Conservation (phyloP, 2,797 vertebrate genomes). For the Cossypha polioptera region DNA sequence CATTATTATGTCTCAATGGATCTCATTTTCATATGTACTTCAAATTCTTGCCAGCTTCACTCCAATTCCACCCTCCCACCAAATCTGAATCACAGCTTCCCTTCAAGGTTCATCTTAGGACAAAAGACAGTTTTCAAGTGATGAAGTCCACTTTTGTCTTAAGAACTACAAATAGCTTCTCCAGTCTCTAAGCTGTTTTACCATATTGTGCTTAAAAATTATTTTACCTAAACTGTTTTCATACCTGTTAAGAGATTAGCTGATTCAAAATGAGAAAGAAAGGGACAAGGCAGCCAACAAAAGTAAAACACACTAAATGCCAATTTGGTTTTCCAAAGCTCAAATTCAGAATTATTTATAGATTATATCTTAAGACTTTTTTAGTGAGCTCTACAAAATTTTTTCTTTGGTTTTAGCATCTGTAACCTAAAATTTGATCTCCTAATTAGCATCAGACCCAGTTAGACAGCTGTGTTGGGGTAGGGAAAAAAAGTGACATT, state of each 20-base stretch:
- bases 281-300: neutral
- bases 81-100: neutral
- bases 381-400: neutral
- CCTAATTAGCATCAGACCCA: neutral
- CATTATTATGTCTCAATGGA: neutral
- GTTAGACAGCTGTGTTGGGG: conserved; percentile 40
- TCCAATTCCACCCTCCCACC: neutral
- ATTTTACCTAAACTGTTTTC: neutral
- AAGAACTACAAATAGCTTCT: neutral
- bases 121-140: neutral
- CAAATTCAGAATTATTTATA: neutral
- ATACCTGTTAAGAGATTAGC: neutral
- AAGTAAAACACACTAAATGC: neutral
- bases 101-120: neutral
- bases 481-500: neutral
- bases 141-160: neutral
- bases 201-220: neutral
- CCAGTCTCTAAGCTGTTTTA: neutral
- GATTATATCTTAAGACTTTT: neutral
- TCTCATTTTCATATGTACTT: neutral
- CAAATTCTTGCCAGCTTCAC: neutral
- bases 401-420: conserved; percentile 42
- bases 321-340: neutral
- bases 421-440: conserved; percentile 36
- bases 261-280: neutral